Percentiles rank a stretch among this genome's conserved stretches.
Conservation (phyloP, 2,113 vertebrate species). For the Lonchura striata region DNA sequence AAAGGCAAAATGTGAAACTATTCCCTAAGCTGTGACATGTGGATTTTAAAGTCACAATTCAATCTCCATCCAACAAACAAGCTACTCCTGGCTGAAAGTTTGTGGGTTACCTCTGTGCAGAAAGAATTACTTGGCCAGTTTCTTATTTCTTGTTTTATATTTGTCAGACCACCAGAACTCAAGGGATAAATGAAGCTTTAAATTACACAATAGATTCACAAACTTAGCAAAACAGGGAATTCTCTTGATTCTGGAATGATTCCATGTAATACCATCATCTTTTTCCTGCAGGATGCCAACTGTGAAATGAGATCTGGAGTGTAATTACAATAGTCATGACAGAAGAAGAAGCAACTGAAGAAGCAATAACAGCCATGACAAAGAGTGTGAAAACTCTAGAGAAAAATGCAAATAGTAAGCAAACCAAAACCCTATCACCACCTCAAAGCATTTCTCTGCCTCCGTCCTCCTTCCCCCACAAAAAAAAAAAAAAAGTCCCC, state of each 20-base stretch:
- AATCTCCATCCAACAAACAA: background rate
- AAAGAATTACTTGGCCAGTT: background rate
- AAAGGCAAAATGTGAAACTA: background rate
- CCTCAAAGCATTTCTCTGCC: background rate
- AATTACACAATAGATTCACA: background rate
- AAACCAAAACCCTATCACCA: background rate
- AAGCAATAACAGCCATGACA: background rate
- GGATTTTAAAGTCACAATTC: background rate
- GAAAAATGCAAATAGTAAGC: background rate
- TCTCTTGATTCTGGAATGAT: background rate
- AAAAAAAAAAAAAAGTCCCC: background rate
- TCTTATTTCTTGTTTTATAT: background rate
- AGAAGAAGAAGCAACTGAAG: background rate
- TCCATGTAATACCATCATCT: background rate
- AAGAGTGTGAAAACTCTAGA: background rate
- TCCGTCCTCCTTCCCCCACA: fast-evolving
- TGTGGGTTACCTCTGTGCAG: background rate
- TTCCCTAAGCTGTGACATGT: background rate
- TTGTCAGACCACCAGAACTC: background rate
- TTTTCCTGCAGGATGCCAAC: background rate
- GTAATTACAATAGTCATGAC: background rate
- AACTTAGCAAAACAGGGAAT: background rate
- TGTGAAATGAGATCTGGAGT: background rate
- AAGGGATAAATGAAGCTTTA: background rate
- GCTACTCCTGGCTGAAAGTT: background rate